Percentiles rank a stretch among this genome's conserved stretches.
phyloP scores from a whole-genome alignment of 2,797 vertebrate species.

The Poecilia gillii region DNA sequence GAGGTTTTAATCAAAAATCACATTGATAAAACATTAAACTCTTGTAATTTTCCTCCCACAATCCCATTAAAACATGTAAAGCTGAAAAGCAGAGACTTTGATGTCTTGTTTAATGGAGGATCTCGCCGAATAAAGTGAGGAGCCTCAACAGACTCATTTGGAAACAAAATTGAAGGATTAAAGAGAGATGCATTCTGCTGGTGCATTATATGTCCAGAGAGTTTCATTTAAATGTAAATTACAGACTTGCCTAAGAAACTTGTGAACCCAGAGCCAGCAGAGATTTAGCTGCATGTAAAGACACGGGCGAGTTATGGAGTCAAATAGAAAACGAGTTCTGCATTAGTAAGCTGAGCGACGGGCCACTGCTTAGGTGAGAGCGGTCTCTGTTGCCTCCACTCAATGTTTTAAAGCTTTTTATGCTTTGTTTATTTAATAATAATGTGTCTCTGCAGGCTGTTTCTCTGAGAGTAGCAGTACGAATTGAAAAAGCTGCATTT shows the following conservation, averaged over 20 bases:
- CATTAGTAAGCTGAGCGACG: conserved; percentile 6
- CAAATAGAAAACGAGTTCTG: conserved; percentile 13
- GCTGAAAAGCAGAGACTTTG: conserved; percentile 24
- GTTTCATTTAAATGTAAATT: conserved; percentile 72
- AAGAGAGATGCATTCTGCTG: conserved; percentile 36
- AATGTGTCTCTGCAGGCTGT: neutral
- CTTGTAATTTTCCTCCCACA: conserved; percentile 12
- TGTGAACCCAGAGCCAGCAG: conserved; percentile 1
- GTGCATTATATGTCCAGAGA: conserved; percentile 20
- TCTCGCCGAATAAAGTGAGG: conserved; percentile 35
- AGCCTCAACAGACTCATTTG: conserved; percentile 45
- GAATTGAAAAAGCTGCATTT: neutral
- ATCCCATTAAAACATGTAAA: conserved; percentile 27
- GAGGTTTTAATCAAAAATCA: neutral
- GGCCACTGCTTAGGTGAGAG: neutral
- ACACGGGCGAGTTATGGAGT: conserved; percentile 8
- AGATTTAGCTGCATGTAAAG: conserved; percentile 21
- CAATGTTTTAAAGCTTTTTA: neutral
- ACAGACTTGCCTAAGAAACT: conserved; percentile 15
- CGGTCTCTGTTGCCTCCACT: neutral
- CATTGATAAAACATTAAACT: conserved; percentile 23
- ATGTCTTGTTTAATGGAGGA: conserved; percentile 43
- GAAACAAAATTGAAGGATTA: conserved; percentile 55
- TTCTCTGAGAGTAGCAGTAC: neutral
- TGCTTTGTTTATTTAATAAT: neutral